A percentile compares a stretch with the other conserved stretches of the same genome.
Evolutionary conservation across 1,140 invertebrate genomes (phyloP).

Genomic region (Archivesica marissinica): DNA sequence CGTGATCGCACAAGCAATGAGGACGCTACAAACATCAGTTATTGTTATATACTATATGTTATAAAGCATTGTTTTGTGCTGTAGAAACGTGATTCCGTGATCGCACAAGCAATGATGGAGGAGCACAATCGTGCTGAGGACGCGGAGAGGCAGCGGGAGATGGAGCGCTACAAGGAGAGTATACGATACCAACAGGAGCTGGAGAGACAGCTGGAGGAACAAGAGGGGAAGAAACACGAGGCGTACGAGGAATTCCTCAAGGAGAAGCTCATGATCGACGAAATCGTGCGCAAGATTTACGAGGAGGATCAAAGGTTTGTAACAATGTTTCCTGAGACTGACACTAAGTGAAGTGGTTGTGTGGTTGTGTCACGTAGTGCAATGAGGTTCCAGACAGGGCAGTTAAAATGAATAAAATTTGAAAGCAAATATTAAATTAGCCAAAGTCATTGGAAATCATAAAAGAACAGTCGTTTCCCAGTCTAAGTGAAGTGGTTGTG

Average conservation of each 20-base stretch:
- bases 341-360: no score
- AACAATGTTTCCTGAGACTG: neutral
- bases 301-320: slow-evolving; percentile 83
- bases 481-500: no score
- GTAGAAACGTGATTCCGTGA: slow-evolving; percentile 83
- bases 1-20: no score
- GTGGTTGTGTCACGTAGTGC: no score
- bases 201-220: slow-evolving; percentile 83
- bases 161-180: slow-evolving; percentile 78
- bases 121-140: slow-evolving; percentile 80
- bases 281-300: slow-evolving; percentile 84
- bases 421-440: no score
- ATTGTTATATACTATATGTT: no score
- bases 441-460: no score
- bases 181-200: slow-evolving; percentile 83
- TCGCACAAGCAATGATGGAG: slow-evolving; percentile 81
- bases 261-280: slow-evolving; percentile 84
- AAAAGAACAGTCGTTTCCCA: no score
- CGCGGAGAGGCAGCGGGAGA: slow-evolving; percentile 74
- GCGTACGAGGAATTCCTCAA: slow-evolving; percentile 84
- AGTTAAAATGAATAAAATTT: no score
- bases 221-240: slow-evolving; percentile 82
- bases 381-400: no score
- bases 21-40: no score
- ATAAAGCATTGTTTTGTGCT: no score